phyloP scores from a whole-genome alignment of 2,888 invertebrate species.

The Lomographa bimaculata region DNA sequence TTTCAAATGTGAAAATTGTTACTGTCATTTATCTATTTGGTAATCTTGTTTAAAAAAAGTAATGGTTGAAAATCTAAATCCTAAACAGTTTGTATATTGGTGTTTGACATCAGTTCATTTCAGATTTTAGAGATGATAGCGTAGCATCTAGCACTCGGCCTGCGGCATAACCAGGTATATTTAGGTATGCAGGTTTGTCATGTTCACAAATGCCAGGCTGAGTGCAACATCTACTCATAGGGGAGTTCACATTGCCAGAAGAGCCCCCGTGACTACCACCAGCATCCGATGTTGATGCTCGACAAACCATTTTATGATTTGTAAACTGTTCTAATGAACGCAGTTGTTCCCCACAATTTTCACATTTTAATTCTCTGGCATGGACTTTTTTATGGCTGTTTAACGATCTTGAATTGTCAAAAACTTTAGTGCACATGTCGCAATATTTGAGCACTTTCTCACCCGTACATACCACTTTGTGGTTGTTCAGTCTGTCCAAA shows the following conservation, averaged over 20 bases:
- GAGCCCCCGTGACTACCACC: constrained; percentile 56
- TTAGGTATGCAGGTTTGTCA: constrained; percentile 79
- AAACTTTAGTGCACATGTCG: constrained; percentile 82
- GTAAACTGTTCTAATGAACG: constrained; percentile 79
- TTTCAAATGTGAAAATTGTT: constrained; percentile 79
- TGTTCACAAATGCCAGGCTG: constrained; percentile 79
- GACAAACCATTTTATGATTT: constrained; percentile 78
- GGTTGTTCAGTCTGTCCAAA: constrained; percentile 78
- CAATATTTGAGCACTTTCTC: constrained; percentile 79
- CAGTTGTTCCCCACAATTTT: constrained; percentile 77
- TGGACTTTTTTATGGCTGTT: constrained; percentile 82
- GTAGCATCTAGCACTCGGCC: constrained; percentile 75
- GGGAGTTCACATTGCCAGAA: constrained; percentile 32
- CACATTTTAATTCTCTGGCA: constrained; percentile 80
- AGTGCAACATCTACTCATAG: constrained; percentile 70
- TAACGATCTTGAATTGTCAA: constrained; percentile 80
- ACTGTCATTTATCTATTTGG: constrained; percentile 79
- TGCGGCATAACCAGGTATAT: constrained; percentile 78
- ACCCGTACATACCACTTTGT: constrained; percentile 79
- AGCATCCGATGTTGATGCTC: constrained; percentile 57
- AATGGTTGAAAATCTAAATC: constrained; percentile 50
- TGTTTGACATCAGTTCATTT: constrained; percentile 70
- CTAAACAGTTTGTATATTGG: constrained; percentile 39
- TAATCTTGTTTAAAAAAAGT: constrained; percentile 70
- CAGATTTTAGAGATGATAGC: constrained; percentile 74